Evolutionary conservation across 1,140 invertebrate species (phyloP), one percentile per base, ranked within the genome.

Genomic region (Microvelia longipes): DNA sequence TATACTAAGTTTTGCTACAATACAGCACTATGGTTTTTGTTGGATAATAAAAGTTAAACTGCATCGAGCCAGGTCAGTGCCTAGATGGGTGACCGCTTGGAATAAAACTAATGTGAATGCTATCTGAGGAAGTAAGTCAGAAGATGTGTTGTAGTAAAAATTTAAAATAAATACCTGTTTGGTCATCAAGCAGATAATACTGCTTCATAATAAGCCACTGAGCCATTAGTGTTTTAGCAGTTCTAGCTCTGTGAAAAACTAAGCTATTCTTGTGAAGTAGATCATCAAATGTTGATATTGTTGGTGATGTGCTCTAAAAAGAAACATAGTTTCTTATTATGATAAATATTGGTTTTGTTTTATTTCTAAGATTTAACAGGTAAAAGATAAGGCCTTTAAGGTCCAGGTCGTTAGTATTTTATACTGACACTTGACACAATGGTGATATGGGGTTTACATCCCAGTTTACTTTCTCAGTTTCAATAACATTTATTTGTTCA

Each of bases 191-290:
- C 1, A 98, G 81, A 75, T 93, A 89, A 79, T 96, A 96, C 76
- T 97, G 93, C 79, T 95, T 95, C 80, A 98, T 87, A 27, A 94
- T 81, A 70, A 91, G 85, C 96, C 96, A 99, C 79, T 98, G 94
- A 35, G 85, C 85, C 75, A 90, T 84, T 29, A 99, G 80, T 14
- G 87, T 82, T 81, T 94, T 94, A 0, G 92, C 84, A 19, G 93
- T 98, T 74, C 96, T 84, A 27, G 88, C 86, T 65, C 88, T 86
- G 79, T 95, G 92, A 80, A 98, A 98, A 1, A 90, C 83, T 72
- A 91, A 86, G 0, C 89, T 85, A 79, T 95, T 90, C 76, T 90
- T 84, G 68, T 89, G 85, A n/a, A 98, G 79, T n/a, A 97, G 80
- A 74, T 92, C 88, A 81, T 93, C 88, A 78, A 97, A 96, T 62